Conservation (phyloP, 2,888 invertebrate species). For the Diplolepis rosae region DNA sequence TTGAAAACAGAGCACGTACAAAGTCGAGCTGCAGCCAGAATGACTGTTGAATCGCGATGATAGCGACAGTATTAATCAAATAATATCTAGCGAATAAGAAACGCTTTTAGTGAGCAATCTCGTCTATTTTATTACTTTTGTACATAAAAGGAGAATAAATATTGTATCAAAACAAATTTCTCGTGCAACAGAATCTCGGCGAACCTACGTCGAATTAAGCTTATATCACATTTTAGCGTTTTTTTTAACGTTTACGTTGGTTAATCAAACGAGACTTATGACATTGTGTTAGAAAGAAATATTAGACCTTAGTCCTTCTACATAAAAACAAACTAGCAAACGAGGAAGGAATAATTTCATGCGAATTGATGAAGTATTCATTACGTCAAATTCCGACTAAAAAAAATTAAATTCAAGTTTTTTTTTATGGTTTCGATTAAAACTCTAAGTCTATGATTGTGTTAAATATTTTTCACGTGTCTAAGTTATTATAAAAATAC, state of each 20-base stretch:
- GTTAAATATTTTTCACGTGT: background rate
- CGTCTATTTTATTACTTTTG: conserved; percentile 63
- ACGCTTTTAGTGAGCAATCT: conserved; percentile 39
- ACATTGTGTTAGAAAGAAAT: background rate
- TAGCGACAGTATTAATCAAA: conserved; percentile 27
- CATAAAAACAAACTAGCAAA: too few species aligned
- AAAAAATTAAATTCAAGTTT: too few species aligned
- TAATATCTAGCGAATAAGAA: conserved; percentile 33
- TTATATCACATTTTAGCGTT: conserved; percentile 25
- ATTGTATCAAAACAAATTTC: conserved; percentile 52
- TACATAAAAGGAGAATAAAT: conserved; percentile 68
- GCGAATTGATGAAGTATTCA: too few species aligned
- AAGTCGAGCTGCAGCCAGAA: background rate
- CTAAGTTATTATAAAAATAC: background rate
- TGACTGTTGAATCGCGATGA: background rate
- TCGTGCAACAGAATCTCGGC: background rate
- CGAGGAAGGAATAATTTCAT: too few species aligned
- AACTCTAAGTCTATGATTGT: background rate
- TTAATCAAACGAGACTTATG: background rate
- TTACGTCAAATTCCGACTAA: too few species aligned
- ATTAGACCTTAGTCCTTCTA: too few species aligned
- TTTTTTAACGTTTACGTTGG: conserved; percentile 5
- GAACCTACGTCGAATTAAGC: background rate
- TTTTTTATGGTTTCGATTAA: background rate
- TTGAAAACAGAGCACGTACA: background rate